Evolutionary conservation across 2,888 invertebrate genomes (phyloP).

Genomic region (Uloborus plumipes): DNA sequence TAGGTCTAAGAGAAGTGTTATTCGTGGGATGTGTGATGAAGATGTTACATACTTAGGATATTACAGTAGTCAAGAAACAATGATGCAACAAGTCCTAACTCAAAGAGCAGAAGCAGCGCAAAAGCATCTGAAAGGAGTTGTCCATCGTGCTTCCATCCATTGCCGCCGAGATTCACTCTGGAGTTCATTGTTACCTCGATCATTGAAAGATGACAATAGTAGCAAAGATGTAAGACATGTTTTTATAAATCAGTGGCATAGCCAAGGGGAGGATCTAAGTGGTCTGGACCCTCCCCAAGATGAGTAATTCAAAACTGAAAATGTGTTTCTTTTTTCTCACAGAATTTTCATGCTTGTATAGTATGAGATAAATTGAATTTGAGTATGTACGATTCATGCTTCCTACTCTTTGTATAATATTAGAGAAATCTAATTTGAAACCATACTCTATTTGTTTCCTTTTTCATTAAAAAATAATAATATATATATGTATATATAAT

Average conservation of each 20-base stretch:
- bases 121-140: constrained; percentile 76
- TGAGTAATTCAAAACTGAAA: too few relatives aligned
- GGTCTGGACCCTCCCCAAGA: too few relatives aligned
- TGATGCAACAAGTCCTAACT: constrained; percentile 67
- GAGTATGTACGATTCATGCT: too few relatives aligned
- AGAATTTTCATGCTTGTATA: too few relatives aligned
- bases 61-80: constrained; percentile 77
- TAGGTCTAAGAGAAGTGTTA: constrained; percentile 4
- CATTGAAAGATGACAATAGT: constrained; percentile 43
- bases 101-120: constrained; percentile 76
- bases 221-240: constrained; percentile 40
- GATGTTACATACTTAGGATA: constrained; percentile 79
- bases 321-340: too few relatives aligned
- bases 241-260: not conserved
- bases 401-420: too few relatives aligned
- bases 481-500: too few relatives aligned
- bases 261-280: too few relatives aligned
- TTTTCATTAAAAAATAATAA: too few relatives aligned
- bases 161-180: constrained; percentile 81
- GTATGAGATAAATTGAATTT: too few relatives aligned
- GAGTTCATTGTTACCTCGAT: constrained; percentile 76
- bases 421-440: too few relatives aligned
- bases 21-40: constrained; percentile 65
- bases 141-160: constrained; percentile 78
- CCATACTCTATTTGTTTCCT: too few relatives aligned